Conservation (phyloP, 1,140 invertebrate species). For the Brachionus calyciflorus region DNA sequence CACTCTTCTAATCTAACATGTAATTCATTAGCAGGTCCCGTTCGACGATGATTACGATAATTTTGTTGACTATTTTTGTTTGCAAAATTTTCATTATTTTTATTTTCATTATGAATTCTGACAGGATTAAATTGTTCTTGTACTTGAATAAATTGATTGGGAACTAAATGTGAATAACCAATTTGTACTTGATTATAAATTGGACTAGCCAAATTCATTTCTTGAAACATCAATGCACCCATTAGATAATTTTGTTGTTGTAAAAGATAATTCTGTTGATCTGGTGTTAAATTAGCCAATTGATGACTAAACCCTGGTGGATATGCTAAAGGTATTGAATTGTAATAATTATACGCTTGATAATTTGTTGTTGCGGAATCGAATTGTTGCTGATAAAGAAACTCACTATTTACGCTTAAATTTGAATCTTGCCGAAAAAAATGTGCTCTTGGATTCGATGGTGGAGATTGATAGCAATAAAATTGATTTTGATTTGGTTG, state of each 20-base stretch:
- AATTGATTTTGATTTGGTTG: not conserved
- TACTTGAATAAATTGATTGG: not conserved
- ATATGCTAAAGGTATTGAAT: not conserved
- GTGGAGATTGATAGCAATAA: not conserved
- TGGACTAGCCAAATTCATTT: not conserved
- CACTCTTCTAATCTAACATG: slow-evolving; percentile 75
- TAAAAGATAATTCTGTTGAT: not conserved
- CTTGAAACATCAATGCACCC: not conserved
- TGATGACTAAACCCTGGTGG: slow-evolving; percentile 1
- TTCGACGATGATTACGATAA: slow-evolving; percentile 51
- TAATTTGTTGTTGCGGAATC: not conserved
- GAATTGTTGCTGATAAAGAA: not conserved
- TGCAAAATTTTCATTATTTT: not conserved
- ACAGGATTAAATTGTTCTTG: too few relatives aligned
- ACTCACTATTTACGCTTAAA: not conserved
- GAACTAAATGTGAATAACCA: not conserved
- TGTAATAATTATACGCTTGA: not conserved
- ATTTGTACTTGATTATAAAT: not conserved
- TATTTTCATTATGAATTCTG: too few relatives aligned
- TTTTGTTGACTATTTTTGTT: not conserved
- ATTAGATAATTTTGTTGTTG: slow-evolving; percentile 20
- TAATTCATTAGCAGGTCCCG: slow-evolving; percentile 68
- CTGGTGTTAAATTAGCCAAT: not conserved
- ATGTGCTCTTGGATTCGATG: not conserved
- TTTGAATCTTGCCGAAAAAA: not conserved